A percentile compares a stretch with the other conserved stretches of the same genome.
Evolutionary conservation across 2,797 vertebrate species (phyloP).

Genomic region (Sciurus carolinensis): DNA sequence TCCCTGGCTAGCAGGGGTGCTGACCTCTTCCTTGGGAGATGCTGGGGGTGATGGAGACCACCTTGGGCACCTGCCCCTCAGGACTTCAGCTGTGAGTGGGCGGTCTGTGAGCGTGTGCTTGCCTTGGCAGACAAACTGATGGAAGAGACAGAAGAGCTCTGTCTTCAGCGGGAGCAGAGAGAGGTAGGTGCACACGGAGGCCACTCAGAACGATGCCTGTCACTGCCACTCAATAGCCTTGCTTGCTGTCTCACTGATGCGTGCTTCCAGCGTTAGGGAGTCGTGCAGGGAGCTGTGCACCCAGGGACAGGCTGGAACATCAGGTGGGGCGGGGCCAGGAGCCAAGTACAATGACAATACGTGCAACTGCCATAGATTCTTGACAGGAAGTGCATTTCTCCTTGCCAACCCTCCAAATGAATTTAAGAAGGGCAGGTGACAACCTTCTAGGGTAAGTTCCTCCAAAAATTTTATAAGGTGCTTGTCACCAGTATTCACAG

Average conservation of each 20-base stretch:
- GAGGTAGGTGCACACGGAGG: conserved; percentile 89
- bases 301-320: neutral
- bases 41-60: neutral
- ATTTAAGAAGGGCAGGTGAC: neutral
- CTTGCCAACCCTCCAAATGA: neutral
- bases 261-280: neutral
- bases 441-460: neutral
- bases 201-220: neutral
- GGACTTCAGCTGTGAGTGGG: neutral
- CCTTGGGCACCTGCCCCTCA: neutral
- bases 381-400: neutral
- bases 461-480: neutral
- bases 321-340: neutral
- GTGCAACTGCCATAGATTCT: neutral
- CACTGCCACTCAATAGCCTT: neutral
- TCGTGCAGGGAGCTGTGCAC: neutral
- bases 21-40: neutral
- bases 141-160: conserved; percentile 98
- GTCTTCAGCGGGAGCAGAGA: conserved; percentile 95
- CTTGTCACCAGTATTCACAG: neutral
- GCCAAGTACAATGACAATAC: neutral
- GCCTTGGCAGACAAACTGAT: conserved; percentile 95
- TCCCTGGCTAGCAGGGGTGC: neutral
- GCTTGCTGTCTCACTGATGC: neutral
- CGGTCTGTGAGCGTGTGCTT: conserved; percentile 75